phyloP scores from a whole-genome alignment of 2,888 invertebrate genomes.

The Agrochola lota region DNA sequence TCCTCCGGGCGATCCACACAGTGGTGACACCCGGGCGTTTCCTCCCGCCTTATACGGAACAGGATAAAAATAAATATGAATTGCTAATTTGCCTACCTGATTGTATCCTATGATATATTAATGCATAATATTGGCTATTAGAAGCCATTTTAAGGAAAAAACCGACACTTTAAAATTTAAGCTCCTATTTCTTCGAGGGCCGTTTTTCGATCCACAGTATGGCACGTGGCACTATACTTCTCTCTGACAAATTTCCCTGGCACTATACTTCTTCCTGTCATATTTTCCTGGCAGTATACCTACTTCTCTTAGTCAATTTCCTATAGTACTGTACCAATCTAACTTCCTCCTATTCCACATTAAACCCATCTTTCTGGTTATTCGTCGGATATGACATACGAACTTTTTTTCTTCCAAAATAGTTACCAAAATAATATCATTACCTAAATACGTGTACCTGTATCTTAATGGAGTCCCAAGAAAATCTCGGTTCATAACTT shows the following conservation, averaged over 20 bases:
- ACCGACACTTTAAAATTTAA: too few species aligned
- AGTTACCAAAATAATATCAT: neutral
- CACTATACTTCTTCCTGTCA: neutral
- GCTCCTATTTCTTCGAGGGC: too few species aligned
- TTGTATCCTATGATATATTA: too few species aligned
- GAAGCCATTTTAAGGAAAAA: too few species aligned
- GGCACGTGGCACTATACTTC: too few species aligned
- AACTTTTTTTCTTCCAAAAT: neutral
- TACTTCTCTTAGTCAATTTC: neutral
- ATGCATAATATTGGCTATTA: too few species aligned
- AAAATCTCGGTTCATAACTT: slow-evolving; percentile 71
- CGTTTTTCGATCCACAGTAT: too few species aligned
- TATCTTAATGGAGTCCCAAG: slow-evolving; percentile 55
- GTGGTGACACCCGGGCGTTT: too few species aligned
- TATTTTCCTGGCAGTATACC: neutral
- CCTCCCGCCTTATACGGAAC: too few species aligned
- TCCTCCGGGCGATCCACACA: too few species aligned
- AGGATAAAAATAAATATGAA: too few species aligned
- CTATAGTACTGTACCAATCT: neutral
- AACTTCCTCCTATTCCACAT: neutral
- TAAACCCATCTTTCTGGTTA: neutral
- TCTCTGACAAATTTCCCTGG: neutral
- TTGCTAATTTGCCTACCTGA: too few species aligned
- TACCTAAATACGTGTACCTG: slow-evolving; percentile 27
- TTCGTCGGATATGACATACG: neutral